phyloP scores from a whole-genome alignment of 2,113 vertebrate species.

The Indri indri region DNA sequence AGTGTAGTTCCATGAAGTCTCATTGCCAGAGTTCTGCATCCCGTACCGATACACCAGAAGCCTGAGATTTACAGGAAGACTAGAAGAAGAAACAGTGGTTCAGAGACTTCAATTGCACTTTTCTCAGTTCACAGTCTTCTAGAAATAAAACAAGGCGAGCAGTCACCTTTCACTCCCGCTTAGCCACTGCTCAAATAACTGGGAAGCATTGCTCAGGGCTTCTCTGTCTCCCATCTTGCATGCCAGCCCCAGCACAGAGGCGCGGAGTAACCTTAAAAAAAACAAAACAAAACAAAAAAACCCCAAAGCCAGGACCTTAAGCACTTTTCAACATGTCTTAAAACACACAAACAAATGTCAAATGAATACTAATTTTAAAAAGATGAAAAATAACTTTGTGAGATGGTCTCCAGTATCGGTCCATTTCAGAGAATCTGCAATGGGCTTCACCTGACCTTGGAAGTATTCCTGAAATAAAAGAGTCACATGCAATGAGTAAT shows the following conservation, averaged over 20 bases:
- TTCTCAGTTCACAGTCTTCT: constrained; percentile 23
- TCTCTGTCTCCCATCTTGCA: constrained; percentile 88
- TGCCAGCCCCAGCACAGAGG: constrained; percentile 89
- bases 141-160: not conserved
- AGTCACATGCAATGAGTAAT: not conserved
- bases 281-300: not conserved
- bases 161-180: constrained; percentile 73
- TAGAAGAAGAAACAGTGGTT: constrained; percentile 74
- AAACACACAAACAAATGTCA: not conserved
- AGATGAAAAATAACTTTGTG: constrained; percentile 69
- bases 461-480: constrained; percentile 87
- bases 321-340: not conserved
- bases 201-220: constrained; percentile 83
- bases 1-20: constrained; percentile 88
- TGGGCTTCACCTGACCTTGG: constrained; percentile 82
- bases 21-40: constrained; percentile 90
- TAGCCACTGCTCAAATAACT: constrained; percentile 88
- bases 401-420: constrained; percentile 80
- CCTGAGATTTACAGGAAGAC: constrained; percentile 90
- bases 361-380: constrained; percentile 18
- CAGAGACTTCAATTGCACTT: constrained; percentile 1
- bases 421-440: constrained; percentile 85
- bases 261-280: constrained; percentile 89
- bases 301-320: not conserved
- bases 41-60: constrained; percentile 95